These are phyloP conservation scores for Cerastis leucographa DNA, from an alignment of 2,888 invertebrate genomes.

Conservation along the genomic window DNA sequence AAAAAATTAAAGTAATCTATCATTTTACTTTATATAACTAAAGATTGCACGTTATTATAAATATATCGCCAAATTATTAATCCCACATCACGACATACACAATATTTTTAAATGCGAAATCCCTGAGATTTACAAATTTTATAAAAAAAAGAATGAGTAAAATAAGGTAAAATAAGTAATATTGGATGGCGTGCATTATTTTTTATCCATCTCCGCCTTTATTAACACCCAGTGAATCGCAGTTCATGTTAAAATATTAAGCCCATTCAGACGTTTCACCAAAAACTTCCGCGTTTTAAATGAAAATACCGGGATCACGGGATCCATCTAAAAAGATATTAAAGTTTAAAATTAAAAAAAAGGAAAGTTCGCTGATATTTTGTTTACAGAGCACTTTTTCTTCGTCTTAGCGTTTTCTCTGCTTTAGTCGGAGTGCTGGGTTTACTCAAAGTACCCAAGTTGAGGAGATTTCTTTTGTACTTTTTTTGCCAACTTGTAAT, in stretches of 20 bases:
- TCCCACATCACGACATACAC: not conserved
- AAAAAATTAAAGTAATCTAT: not conserved
- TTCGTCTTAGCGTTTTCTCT: conserved; percentile 27
- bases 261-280: conserved; percentile 58
- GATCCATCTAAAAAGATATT: conserved; percentile 56
- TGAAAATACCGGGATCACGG: conserved; percentile 55
- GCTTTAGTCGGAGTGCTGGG: conserved; percentile 16
- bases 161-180: conserved; percentile 35
- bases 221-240: conserved; percentile 66
- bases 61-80: fast-evolving
- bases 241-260: conserved; percentile 68
- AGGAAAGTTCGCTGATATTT: conserved; percentile 50
- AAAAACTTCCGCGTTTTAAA: conserved; percentile 61
- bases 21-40: not conserved
- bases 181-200: conserved; percentile 45
- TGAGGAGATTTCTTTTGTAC: conserved; percentile 25
- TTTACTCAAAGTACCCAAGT: conserved; percentile 41
- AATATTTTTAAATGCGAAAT: not conserved
- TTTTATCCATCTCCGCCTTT: conserved; percentile 50
- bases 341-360: conserved; percentile 66
- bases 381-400: conserved; percentile 52
- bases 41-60: not conserved
- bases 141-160: not conserved
- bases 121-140: not conserved
- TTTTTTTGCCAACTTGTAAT: conserved; percentile 15